Evolutionary conservation across 2,888 invertebrate species (phyloP).

Genomic region (Oeneis ivallda): DNA sequence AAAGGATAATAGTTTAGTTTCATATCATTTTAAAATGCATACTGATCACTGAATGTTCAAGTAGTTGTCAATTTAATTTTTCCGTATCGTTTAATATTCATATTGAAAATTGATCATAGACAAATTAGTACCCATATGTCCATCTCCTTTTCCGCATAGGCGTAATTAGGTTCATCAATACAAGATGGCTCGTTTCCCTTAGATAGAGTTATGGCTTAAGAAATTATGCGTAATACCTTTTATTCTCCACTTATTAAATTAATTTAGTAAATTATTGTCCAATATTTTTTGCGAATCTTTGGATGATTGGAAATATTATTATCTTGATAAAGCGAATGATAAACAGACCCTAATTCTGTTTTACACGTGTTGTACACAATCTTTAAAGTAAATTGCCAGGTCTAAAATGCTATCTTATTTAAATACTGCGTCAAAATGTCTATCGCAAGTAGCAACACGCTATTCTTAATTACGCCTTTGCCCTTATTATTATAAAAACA

Average conservation of each 20-base stretch:
- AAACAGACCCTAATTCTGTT: too few species aligned
- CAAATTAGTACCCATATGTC: conserved; percentile 3
- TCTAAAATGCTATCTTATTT: too few species aligned
- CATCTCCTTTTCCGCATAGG: conserved; percentile 8
- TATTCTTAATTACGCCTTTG: conserved; percentile 19
- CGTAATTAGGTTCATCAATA: conserved; percentile 18
- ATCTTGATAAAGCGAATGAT: too few species aligned
- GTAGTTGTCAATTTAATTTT: conserved; percentile 14
- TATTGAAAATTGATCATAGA: background rate
- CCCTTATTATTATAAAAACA: conserved; percentile 26
- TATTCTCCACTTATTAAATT: background rate
- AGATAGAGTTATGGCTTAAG: background rate
- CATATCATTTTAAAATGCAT: conserved; percentile 9
- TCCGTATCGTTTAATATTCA: conserved; percentile 21
- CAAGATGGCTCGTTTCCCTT: background rate
- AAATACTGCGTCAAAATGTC: too few species aligned
- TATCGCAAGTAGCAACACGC: background rate
- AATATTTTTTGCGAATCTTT: background rate
- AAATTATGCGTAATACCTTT: background rate
- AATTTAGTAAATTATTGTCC: too few species aligned
- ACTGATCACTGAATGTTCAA: conserved; percentile 22
- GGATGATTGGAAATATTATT: background rate
- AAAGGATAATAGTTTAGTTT: conserved; percentile 2
- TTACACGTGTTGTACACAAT: background rate
- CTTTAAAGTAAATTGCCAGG: too few species aligned